These are phyloP conservation scores for Conus ventricosus DNA, from an alignment of 1,140 invertebrate species.

Conservation along the genomic window DNA sequence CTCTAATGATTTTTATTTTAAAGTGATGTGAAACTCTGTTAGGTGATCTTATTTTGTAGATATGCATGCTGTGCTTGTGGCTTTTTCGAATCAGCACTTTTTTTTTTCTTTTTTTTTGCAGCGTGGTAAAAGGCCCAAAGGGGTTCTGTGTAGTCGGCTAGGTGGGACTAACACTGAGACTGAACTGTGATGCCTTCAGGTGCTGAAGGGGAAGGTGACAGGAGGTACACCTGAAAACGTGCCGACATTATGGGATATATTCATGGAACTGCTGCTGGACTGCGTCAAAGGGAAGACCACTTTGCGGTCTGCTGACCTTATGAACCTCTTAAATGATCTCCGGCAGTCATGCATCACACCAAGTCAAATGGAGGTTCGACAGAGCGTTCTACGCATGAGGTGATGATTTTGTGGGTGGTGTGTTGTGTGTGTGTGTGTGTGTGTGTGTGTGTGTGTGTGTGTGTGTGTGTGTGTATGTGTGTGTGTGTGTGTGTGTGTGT, in stretches of 20 bases:
- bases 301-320: background rate
- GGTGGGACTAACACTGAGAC: no score
- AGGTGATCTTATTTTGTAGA: no score
- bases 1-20: no score
- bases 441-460: no score
- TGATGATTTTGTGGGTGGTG: background rate
- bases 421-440: background rate
- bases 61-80: no score
- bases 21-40: no score
- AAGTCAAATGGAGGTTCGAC: background rate
- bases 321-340: background rate
- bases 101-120: no score
- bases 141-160: no score
- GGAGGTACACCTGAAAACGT: background rate
- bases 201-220: background rate
- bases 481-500: no score
- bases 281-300: conserved; percentile 6
- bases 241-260: background rate
- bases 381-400: background rate
- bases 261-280: background rate
- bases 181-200: background rate
- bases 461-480: no score
- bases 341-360: background rate
- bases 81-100: no score
- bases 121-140: no score